phyloP scores from a whole-genome alignment of 2,888 invertebrate genomes.

The Linnaemya vulpina region DNA sequence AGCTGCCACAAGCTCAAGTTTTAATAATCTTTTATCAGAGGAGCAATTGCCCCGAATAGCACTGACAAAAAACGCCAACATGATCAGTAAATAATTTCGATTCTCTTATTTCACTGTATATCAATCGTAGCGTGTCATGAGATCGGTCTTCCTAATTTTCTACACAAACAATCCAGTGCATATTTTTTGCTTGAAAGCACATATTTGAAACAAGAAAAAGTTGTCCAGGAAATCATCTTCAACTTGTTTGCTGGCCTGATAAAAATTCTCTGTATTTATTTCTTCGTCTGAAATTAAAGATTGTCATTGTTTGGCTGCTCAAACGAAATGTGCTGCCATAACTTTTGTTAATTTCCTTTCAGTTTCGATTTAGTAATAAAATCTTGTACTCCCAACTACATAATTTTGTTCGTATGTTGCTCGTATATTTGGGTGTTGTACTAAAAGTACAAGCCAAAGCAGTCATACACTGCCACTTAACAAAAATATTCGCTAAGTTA shows the following conservation, averaged over 20 bases:
- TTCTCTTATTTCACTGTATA: neutral
- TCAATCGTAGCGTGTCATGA: neutral
- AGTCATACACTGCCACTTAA: neutral
- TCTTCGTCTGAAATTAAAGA: neutral
- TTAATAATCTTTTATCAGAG: no score
- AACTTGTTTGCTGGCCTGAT: slow-evolving; percentile 63
- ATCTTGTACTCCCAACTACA: neutral
- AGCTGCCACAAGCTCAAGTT: no score
- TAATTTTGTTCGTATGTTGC: neutral
- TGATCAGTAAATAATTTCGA: no score
- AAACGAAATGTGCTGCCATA: slow-evolving; percentile 24
- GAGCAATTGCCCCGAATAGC: no score
- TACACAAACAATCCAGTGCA: no score
- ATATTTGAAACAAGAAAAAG: slow-evolving; percentile 11
- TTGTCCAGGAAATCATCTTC: slow-evolving; percentile 62
- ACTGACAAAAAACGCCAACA: no score
- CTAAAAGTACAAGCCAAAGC: neutral
- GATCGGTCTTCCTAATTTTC: neutral
- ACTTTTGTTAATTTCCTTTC: slow-evolving; percentile 44
- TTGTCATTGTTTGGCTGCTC: slow-evolving; percentile 18
- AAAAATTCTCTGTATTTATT: slow-evolving; percentile 46
- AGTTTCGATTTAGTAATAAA: slow-evolving; percentile 21
- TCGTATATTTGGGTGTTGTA: neutral
- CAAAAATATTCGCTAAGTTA: neutral
- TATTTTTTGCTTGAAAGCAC: neutral